phyloP scores from a whole-genome alignment of 2,113 vertebrate genomes.

The Tonatia bakeri region DNA sequence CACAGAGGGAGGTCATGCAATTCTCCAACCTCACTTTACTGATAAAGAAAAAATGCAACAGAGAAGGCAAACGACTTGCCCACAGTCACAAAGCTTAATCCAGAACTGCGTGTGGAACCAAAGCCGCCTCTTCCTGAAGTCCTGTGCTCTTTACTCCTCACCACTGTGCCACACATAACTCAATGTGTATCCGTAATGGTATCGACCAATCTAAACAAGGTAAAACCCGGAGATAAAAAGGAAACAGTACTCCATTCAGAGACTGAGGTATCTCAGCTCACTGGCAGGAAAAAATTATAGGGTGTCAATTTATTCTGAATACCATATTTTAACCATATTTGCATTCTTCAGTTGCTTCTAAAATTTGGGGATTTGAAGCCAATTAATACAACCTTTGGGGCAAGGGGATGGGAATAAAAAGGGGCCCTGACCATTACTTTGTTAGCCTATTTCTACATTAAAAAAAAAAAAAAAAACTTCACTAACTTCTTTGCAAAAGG shows the following conservation, averaged over 20 bases:
- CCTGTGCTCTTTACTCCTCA: neutral
- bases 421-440: neutral
- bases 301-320: slow-evolving; percentile 67
- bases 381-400: slow-evolving; percentile 35
- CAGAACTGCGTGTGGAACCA: neutral
- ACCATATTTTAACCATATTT: slow-evolving; percentile 40
- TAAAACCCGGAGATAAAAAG: slow-evolving; percentile 43
- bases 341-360: slow-evolving; percentile 60
- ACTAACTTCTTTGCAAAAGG: slow-evolving; percentile 9
- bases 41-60: neutral
- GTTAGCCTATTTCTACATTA: neutral
- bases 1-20: neutral
- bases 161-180: neutral
- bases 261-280: slow-evolving; percentile 63
- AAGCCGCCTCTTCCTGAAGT: neutral
- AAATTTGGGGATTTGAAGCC: slow-evolving; percentile 62
- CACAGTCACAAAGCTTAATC: slow-evolving; percentile 12
- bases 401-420: neutral
- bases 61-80: neutral
- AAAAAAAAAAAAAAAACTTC: neutral
- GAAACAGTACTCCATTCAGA: slow-evolving; percentile 62
- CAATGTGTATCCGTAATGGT: neutral
- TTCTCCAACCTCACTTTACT: slow-evolving; percentile 11
- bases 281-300: slow-evolving; percentile 55
- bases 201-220: slow-evolving; percentile 9